Evolutionary conservation across 2,888 invertebrate species (phyloP), one percentile per base, ranked within the genome.

Genomic region (Helobdella robusta): DNA sequence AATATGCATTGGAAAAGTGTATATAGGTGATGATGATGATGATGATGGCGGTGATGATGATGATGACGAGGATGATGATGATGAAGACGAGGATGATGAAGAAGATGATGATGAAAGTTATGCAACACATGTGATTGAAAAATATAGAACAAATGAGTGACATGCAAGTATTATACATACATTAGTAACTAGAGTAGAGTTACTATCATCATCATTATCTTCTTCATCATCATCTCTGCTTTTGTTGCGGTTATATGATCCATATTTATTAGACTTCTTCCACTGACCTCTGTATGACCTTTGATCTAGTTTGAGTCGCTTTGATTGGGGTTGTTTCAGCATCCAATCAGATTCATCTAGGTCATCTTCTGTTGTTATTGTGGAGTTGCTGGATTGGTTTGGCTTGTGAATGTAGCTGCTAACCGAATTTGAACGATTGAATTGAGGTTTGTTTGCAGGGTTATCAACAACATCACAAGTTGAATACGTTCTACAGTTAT

Each of bases 41-140:
- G 28, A 48, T 62, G 50, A 48, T 62, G 50, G 23, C 50, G 50
- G 11, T 62, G 50, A 62, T 62, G 50, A 62, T 62, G 50, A 56
- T 58, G 56, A 46, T 64, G 30, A 11, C 52, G 50, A 25, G 30
- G 50, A 48, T 63, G 50, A 63, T 52, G 18, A 58, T 61, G 30
- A 60, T 59, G 40, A 35, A 59, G 66, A 34, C 5, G 30, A 18
- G 18, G 40, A 20, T 20, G 28, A 20, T 46, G 30, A 44, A 20
- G 18, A 50, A 61, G 28, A 50, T 44, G 25, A 60, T n/a, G 60
- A 60, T 48, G 30, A 32, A n/a, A n/a, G n/a, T n/a, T n/a, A n/a
- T n/a, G n/a, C n/a, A n/a, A n/a, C n/a, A n/a, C n/a, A n/a, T n/a
- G n/a, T n/a, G n/a, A n/a, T n/a, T n/a, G n/a, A n/a, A n/a, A n/a